Conservation (phyloP, 2,797 vertebrate species). For the Xenops minutus region DNA sequence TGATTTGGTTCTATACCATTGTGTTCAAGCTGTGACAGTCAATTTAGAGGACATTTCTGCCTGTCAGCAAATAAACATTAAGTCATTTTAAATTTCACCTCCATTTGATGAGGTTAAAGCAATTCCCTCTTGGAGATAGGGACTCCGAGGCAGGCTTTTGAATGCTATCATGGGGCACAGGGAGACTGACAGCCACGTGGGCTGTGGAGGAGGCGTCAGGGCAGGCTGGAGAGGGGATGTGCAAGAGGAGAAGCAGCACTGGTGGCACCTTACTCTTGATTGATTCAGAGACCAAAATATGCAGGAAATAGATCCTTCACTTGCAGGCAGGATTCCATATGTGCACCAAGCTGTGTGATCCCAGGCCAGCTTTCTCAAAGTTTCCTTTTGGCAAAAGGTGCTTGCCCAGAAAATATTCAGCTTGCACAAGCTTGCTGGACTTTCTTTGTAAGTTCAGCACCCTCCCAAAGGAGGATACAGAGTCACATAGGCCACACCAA, state of each 20-base stretch:
- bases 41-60: constrained; percentile 33
- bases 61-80: constrained; percentile 53
- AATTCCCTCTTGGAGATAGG: not conserved
- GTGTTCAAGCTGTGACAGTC: not conserved
- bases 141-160: not conserved
- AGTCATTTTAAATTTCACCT: constrained; percentile 54
- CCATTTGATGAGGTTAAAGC: constrained; percentile 52
- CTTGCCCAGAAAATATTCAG: not conserved
- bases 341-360: not conserved
- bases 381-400: not conserved
- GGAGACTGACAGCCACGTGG: not conserved
- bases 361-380: not conserved
- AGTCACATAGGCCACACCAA: not conserved
- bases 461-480: not conserved
- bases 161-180: not conserved
- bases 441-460: not conserved
- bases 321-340: not conserved
- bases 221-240: not conserved
- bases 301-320: not conserved
- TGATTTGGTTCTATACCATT: not conserved
- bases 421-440: not conserved
- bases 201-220: not conserved
- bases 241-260: not conserved
- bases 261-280: not conserved
- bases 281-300: not conserved